Evolutionary conservation across 2,797 vertebrate species (phyloP).

Genomic region (Oceanodroma leucorhoa): DNA sequence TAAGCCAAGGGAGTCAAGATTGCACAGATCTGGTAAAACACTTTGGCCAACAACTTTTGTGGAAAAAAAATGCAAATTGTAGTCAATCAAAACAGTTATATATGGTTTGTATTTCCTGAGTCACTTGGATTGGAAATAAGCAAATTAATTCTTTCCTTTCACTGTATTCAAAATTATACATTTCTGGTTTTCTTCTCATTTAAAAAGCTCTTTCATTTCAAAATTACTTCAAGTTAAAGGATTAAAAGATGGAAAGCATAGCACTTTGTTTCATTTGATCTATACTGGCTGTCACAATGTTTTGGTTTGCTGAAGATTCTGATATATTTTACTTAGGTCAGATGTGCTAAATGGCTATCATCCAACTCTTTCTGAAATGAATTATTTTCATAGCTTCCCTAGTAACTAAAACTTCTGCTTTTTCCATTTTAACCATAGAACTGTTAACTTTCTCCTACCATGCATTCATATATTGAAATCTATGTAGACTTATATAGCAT

Average conservation of each 20-base stretch:
- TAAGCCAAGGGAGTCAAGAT: neutral
- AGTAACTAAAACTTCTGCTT: neutral
- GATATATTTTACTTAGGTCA: neutral
- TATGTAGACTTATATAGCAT: neutral
- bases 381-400: neutral
- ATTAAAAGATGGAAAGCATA: neutral
- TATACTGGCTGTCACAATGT: neutral
- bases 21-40: neutral
- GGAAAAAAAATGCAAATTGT: neutral
- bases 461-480: neutral
- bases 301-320: neutral
- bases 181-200: neutral
- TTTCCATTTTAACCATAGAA: neutral
- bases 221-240: neutral
- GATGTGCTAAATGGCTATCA: neutral
- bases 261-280: neutral
- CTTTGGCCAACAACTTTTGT: neutral
- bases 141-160: neutral
- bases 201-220: neutral
- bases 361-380: neutral
- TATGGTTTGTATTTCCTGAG: neutral
- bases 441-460: neutral
- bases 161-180: neutral
- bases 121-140: neutral
- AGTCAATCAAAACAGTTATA: neutral